A percentile compares a stretch with the other conserved stretches of the same genome.
Conservation (phyloP, 2,888 invertebrate genomes). For the Conops quadrifasciatus region DNA sequence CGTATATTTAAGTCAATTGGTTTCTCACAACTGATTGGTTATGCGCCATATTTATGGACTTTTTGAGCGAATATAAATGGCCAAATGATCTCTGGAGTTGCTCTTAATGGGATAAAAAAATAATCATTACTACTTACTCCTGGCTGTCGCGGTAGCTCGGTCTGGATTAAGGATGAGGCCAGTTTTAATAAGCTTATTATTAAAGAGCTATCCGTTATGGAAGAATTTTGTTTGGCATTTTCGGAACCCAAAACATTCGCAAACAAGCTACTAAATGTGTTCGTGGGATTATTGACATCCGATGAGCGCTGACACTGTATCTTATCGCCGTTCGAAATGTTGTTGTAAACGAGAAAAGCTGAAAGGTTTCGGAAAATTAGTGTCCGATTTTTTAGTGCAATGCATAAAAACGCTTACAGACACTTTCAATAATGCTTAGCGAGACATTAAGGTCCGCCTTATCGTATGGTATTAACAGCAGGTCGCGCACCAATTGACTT, state of each 20-base stretch:
- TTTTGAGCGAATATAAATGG: no score
- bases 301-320: conserved; percentile 69
- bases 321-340: conserved; percentile 68
- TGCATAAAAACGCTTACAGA: conserved; percentile 66
- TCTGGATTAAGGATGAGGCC: conserved; percentile 71
- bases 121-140: conserved; percentile 53
- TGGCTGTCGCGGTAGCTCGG: conserved; percentile 68
- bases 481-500: conserved; percentile 74
- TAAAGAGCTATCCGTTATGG: conserved; percentile 76
- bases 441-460: conserved; percentile 76
- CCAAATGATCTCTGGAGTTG: no score
- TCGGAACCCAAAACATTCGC: conserved; percentile 76
- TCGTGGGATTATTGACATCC: conserved; percentile 67
- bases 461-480: conserved; percentile 71
- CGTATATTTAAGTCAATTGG: no score
- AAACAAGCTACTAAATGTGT: conserved; percentile 78
- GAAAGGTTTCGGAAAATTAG: conserved; percentile 40
- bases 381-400: neutral
- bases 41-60: no score
- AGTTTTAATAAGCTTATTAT: conserved; percentile 77
- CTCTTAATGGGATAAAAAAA: no score
- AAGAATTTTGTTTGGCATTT: conserved; percentile 71
- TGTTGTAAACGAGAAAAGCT: conserved; percentile 68
- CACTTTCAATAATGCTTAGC: conserved; percentile 77
- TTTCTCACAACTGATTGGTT: no score